phyloP scores from a whole-genome alignment of 2,113 vertebrate genomes.

The Callopanchax toddi region DNA sequence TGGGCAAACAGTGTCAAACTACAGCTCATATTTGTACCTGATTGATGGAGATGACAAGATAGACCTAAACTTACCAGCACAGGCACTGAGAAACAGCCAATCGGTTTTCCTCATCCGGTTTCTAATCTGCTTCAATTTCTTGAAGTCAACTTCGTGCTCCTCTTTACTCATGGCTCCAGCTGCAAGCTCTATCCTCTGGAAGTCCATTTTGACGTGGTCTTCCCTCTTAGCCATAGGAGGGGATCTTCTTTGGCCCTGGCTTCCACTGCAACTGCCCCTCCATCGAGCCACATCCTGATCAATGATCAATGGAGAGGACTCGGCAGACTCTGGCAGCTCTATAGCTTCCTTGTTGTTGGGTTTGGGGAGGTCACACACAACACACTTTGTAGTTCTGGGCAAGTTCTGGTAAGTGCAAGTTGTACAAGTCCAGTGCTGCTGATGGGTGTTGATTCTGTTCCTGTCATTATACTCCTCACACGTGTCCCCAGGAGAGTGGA shows the following conservation, averaged over 20 bases:
- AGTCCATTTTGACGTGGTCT: constrained; percentile 90
- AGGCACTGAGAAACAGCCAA: constrained; percentile 97
- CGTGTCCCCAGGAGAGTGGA: constrained; percentile 86
- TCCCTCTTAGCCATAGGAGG: constrained; percentile 86
- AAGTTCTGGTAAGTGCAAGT: constrained; percentile 94
- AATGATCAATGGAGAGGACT: constrained; percentile 90
- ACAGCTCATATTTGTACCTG: no score
- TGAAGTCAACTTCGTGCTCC: constrained; percentile 91
- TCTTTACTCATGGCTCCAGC: constrained; percentile 84
- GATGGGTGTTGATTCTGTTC: constrained; percentile 90
- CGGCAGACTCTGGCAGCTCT: constrained; percentile 86
- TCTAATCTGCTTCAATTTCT: constrained; percentile 97
- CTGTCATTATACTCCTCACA: constrained; percentile 98
- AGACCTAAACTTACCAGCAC: constrained; percentile 87
- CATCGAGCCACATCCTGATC: constrained; percentile 90
- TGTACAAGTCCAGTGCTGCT: constrained; percentile 93
- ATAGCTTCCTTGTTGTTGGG: constrained; percentile 85
- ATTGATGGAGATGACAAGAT: no score
- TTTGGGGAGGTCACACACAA: constrained; percentile 91
- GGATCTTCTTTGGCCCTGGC: constrained; percentile 88
- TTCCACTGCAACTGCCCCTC: constrained; percentile 86
- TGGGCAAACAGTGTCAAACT: no score
- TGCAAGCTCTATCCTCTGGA: constrained; percentile 94
- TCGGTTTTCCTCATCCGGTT: constrained; percentile 98
- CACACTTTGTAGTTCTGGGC: constrained; percentile 92